These are phyloP conservation scores for Microctonus hyperodae DNA, from an alignment of 2,888 invertebrate species.

Conservation along the genomic window DNA sequence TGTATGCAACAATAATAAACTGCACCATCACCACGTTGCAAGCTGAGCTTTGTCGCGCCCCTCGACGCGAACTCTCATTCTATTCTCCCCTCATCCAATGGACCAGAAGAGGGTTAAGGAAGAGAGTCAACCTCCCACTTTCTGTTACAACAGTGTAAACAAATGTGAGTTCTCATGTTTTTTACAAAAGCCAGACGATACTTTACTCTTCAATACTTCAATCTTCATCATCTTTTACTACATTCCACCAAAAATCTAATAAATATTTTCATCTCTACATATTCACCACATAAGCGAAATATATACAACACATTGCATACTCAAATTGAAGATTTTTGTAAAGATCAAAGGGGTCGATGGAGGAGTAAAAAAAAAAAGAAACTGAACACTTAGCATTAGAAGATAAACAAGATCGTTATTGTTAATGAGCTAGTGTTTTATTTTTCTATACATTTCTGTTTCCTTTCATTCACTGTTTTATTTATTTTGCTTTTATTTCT, in stretches of 20 bases:
- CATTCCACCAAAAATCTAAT: neutral
- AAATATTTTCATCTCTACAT: no score
- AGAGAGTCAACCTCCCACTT: neutral
- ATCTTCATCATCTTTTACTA: neutral
- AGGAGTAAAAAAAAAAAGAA: neutral
- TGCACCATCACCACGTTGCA: slow-evolving; percentile 1
- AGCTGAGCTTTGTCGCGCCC: neutral
- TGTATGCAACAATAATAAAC: slow-evolving; percentile 18
- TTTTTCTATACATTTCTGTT: neutral
- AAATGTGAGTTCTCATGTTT: slow-evolving; percentile 52
- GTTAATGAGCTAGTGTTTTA: slow-evolving; percentile 46
- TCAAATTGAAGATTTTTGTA: neutral
- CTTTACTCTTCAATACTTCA: slow-evolving; percentile 50
- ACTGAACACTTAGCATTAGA: slow-evolving; percentile 45
- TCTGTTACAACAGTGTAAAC: slow-evolving; percentile 45
- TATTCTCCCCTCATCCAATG: neutral
- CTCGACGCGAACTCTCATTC: neutral
- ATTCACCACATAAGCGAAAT: no score
- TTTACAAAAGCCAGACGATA: slow-evolving; percentile 62
- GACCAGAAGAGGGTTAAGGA: slow-evolving; percentile 1
- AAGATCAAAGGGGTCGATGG: neutral
- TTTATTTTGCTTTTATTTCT: slow-evolving; percentile 19
- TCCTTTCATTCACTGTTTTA: slow-evolving; percentile 2
- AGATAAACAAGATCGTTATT: slow-evolving; percentile 54
- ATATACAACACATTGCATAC: no score